Conservation (phyloP, 1,140 invertebrate species). For the Drosophila athabasca region DNA sequence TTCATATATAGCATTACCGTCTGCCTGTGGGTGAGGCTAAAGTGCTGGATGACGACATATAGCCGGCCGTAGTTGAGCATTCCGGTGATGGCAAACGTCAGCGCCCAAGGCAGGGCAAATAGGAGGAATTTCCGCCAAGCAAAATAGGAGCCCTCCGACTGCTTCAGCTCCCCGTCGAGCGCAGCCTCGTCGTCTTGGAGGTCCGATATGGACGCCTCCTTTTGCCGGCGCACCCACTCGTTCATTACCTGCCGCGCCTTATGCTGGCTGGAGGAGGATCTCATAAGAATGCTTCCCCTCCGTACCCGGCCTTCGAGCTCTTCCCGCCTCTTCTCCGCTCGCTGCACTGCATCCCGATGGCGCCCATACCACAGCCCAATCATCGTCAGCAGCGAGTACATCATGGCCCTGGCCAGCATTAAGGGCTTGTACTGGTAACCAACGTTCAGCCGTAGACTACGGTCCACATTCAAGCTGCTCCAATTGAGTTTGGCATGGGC, state of each 20-base stretch:
- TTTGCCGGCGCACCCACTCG: constrained; percentile 29
- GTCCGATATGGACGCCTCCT: not conserved
- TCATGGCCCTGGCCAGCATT: constrained; percentile 43
- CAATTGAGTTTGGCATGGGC: constrained; percentile 43
- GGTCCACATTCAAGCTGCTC: constrained; percentile 16
- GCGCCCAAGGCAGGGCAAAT: constrained; percentile 42
- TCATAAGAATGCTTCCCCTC: not conserved
- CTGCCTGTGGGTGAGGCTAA: constrained; percentile 40
- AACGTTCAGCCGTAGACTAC: constrained; percentile 39
- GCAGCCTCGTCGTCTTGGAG: not conserved
- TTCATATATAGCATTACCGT: constrained; percentile 30
- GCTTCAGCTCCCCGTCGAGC: no score
- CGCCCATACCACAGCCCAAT: constrained; percentile 46
- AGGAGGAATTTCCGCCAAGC: constrained; percentile 12
- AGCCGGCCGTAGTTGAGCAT: constrained; percentile 42
- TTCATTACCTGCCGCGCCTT: constrained; percentile 43
- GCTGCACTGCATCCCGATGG: not conserved
- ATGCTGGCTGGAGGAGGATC: no score
- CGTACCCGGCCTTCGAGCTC: not conserved
- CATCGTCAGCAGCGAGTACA: constrained; percentile 39
- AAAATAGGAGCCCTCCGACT: constrained; percentile 14
- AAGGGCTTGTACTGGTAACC: constrained; percentile 50
- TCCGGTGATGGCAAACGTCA: constrained; percentile 35
- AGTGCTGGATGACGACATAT: constrained; percentile 50
- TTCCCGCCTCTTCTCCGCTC: not conserved